phyloP scores from a whole-genome alignment of 2,888 invertebrate species.

The Temnothorax ravouxi region DNA sequence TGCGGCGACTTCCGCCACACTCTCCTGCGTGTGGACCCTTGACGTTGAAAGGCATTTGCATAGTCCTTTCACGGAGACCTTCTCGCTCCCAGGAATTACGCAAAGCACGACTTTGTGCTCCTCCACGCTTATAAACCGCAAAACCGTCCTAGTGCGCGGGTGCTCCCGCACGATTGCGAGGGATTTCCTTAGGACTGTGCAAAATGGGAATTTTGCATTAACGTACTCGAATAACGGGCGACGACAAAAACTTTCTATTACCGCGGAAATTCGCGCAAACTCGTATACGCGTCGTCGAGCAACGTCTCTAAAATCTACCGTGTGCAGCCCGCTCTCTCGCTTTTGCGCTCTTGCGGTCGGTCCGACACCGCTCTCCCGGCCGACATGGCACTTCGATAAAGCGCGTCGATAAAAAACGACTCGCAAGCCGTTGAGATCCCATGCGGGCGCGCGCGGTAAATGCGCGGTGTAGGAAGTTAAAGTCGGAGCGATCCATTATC shows the following conservation, averaged over 20 bases:
- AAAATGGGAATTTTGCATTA: slow-evolving; percentile 34
- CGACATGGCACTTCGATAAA: slow-evolving; percentile 56
- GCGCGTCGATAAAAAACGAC: slow-evolving; percentile 46
- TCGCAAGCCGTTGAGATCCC: slow-evolving; percentile 45
- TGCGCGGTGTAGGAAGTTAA: slow-evolving; percentile 61
- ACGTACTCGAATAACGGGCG: slow-evolving; percentile 19
- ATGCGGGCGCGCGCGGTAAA: slow-evolving; percentile 39
- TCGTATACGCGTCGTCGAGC: slow-evolving; percentile 44
- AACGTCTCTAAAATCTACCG: slow-evolving; percentile 47
- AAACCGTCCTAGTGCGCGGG: slow-evolving; percentile 5
- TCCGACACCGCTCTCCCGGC: slow-evolving; percentile 29
- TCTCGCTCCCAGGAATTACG: slow-evolving; percentile 34
- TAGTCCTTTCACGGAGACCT: slow-evolving; percentile 33
- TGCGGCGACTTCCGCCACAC: slow-evolving; percentile 13
- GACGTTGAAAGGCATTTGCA: slow-evolving; percentile 22
- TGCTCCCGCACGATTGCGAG: neutral
- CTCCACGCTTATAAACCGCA: slow-evolving; percentile 25
- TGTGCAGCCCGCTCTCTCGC: neutral
- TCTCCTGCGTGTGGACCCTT: neutral
- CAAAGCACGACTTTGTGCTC: slow-evolving; percentile 44
- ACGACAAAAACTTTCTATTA: slow-evolving; percentile 35
- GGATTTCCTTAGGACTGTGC: neutral
- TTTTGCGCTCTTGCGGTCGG: slow-evolving; percentile 45
- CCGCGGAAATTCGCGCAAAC: slow-evolving; percentile 37
- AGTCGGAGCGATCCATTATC: slow-evolving; percentile 80